Evolutionary conservation across 1,140 invertebrate genomes (phyloP).

Genomic region (Wasmannia auropunctata): DNA sequence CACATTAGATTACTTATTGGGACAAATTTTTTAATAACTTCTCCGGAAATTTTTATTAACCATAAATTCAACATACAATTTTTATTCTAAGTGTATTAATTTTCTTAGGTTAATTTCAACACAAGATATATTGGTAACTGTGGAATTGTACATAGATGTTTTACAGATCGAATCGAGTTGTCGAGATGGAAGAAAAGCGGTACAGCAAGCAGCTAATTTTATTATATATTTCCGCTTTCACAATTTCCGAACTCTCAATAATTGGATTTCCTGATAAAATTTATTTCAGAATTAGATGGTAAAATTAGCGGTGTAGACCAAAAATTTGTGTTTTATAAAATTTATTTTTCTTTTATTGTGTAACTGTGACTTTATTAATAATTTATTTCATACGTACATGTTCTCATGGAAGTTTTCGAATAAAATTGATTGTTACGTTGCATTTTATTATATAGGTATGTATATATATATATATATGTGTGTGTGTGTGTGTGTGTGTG

Average conservation of each 20-base stretch:
- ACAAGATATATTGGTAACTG: not conserved
- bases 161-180: constrained; percentile 44
- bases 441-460: not conserved
- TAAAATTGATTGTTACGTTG: not conserved
- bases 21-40: not conserved
- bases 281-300: constrained; percentile 25
- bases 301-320: constrained; percentile 44
- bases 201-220: constrained; percentile 74
- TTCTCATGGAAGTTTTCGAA: not conserved
- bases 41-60: not conserved
- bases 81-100: not conserved
- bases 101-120: not conserved
- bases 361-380: no score
- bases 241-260: constrained; percentile 70
- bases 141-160: not conserved
- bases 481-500: not conserved
- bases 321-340: constrained; percentile 10
- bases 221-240: constrained; percentile 70
- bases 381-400: not conserved
- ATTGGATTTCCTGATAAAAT: constrained; percentile 73
- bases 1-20: not conserved
- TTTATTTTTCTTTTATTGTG: not conserved
- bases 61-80: not conserved
- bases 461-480: not conserved
- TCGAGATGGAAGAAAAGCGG: constrained; percentile 48